A percentile compares a stretch with the other conserved stretches of the same genome.
phyloP scores from a whole-genome alignment of 2,797 vertebrate genomes.

The Sorex maritimensis region DNA sequence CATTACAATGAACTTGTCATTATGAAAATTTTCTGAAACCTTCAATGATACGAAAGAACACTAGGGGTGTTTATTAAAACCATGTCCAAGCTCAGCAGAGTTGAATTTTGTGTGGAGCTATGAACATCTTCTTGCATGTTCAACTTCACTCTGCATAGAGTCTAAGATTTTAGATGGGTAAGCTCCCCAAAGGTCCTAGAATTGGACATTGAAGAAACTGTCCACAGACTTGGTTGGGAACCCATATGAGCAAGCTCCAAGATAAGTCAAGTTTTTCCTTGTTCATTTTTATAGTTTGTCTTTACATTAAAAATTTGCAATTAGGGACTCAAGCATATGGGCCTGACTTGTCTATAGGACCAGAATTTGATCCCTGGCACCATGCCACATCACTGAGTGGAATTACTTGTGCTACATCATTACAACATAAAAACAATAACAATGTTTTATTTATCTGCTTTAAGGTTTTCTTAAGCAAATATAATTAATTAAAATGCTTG shows the following conservation, averaged over 20 bases:
- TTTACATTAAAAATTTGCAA: too few relatives aligned
- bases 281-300: too few relatives aligned
- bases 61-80: background rate
- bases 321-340: too few relatives aligned
- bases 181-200: too few relatives aligned
- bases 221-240: background rate
- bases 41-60: background rate
- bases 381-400: too few relatives aligned
- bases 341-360: too few relatives aligned
- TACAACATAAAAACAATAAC: too few relatives aligned
- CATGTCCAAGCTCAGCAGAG: background rate
- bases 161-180: background rate
- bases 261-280: background rate
- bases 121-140: background rate
- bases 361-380: too few relatives aligned
- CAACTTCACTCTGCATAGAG: background rate
- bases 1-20: background rate
- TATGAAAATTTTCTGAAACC: conserved; percentile 58
- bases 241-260: background rate
- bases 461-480: conserved; percentile 31
- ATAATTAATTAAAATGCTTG: background rate
- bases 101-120: background rate
- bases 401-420: too few relatives aligned
- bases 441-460: background rate
- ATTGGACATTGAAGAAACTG: background rate